Evolutionary conservation across 2,797 vertebrate species (phyloP).

Genomic region (Lepilemur ruficaudatus): DNA sequence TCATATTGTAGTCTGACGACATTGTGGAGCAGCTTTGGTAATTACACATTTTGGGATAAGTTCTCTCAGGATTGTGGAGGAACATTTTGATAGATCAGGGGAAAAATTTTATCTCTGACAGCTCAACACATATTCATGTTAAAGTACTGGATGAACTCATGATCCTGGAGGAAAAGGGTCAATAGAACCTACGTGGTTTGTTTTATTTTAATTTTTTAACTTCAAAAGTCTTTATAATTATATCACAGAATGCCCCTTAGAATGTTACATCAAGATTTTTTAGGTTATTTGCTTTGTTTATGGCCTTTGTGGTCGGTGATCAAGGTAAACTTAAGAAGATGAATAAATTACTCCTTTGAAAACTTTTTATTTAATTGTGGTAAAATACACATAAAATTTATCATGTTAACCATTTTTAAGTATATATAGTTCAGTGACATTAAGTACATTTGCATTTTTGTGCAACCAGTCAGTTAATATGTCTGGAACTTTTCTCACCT

Average conservation of each 20-base stretch:
- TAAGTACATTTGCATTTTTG: background rate
- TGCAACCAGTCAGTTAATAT: background rate
- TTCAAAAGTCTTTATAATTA: constrained; percentile 14
- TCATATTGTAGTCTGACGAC: background rate
- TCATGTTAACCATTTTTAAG: background rate
- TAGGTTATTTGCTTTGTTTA: constrained; percentile 28
- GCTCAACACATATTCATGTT: background rate
- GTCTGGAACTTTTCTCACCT: background rate
- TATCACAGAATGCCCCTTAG: background rate
- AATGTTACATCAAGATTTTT: constrained; percentile 3
- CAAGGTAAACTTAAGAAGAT: constrained; percentile 12
- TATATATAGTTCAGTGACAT: background rate
- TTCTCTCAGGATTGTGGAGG: constrained; percentile 10
- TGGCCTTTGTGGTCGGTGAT: background rate
- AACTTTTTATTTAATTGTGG: background rate
- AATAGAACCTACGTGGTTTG: background rate
- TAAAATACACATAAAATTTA: background rate
- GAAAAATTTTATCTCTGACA: background rate
- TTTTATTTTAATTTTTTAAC: background rate
- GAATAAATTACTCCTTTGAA: background rate
- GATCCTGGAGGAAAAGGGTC: background rate
- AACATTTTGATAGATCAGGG: constrained; percentile 10
- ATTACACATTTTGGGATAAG: background rate
- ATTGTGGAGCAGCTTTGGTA: background rate
- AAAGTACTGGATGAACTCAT: background rate